Evolutionary conservation across 1,140 invertebrate genomes (phyloP), one percentile per base, ranked within the genome.

Genomic region (Pogonomyrmex barbatus): DNA sequence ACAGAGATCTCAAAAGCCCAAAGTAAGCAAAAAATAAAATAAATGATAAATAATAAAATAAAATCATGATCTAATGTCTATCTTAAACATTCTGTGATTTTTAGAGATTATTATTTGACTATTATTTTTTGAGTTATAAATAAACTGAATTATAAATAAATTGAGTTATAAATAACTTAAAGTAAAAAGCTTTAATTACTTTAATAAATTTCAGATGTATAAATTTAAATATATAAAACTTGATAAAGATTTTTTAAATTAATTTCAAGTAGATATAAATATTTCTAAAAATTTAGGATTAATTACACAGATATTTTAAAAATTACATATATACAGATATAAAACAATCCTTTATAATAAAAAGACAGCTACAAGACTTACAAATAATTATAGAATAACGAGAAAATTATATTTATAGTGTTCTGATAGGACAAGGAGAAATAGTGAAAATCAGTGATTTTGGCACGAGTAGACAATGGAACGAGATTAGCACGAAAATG

Each of bases 371-470:
- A 24, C 2, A 54, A 30, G 42, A 70, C 17, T 0, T 2, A 47
- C 1, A 52, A 24, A 45, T n/a, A 24, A 50, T 39, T 50, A 2
- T 2, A 47, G 4, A 67, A 54, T 68, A 79, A 79, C 12, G 0
- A 67, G 39, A 68, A 24, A 79, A 65, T 56, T 85, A 60, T 77
- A 17, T 5, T 79, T 96, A 63, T 93, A 99, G 98, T 95, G 98
- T 99, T 81, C 96, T 99, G 45, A 98, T 99, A 92, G 97, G 98
- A 36, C 96, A 97, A 89, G 97, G 98, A 89, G 97, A 99, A 94
- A 94, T 98, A 30, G 97, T 99, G 0, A 99, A 99, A 95, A 99
- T 99, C 62, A 99, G 98, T 89, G 99, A 99, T 95, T 99, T 99
- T 95, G 99, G 99, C 17, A 99, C 98, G 2, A 98, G 98, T 92